Evolutionary conservation across 2,113 vertebrate species (phyloP), one percentile per base, ranked within the genome.

Genomic region (Colossoma macropomum): DNA sequence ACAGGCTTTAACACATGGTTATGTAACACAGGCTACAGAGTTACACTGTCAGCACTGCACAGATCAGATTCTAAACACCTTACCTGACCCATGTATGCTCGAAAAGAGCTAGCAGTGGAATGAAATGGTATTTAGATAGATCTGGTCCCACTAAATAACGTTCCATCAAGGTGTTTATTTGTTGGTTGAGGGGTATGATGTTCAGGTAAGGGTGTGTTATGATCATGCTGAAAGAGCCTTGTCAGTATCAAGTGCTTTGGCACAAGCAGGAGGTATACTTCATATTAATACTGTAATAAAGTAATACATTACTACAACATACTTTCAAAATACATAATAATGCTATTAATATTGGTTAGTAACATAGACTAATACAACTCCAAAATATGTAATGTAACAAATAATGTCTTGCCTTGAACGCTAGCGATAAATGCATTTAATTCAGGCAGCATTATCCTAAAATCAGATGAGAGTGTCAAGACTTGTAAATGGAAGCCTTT

Each of bases 41-140:
- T 87, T 88, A 82, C 83, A 78, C 83, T 70, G 88, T 91, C 90
- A 89, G 89, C 89, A 89, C 80, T 85, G 74, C 90, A 90, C 92
- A 86, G 38, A 89, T 94, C 94, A 1, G 3, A 79, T 81, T 73
- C 74, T 81, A 84, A 88, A 86, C 81, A 34, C 86, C 75, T 86
- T 86, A 84, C 34, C 48, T 75, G 79, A 66, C 75, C 70, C 77
- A 80, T 63, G 76, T 75, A 68, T 66, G 48, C 56, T 75, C 21
- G 34, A 48, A 48, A 32, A 59, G 32, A 81, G 72, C 80, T 82
- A 78, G 38, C 50, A 16, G 1, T 19, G 27, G 28, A 75, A 76
- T 45, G 41, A 83, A 83, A 75, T 60, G 9, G 32, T 25, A 70
- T 63, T 56, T 27, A 3, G 13, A 16, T 10, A 38, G 3, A 28